Base-by-base conservation (phyloP, 2,113 vertebrate genomes). In the Oryzias woworae region DNA sequence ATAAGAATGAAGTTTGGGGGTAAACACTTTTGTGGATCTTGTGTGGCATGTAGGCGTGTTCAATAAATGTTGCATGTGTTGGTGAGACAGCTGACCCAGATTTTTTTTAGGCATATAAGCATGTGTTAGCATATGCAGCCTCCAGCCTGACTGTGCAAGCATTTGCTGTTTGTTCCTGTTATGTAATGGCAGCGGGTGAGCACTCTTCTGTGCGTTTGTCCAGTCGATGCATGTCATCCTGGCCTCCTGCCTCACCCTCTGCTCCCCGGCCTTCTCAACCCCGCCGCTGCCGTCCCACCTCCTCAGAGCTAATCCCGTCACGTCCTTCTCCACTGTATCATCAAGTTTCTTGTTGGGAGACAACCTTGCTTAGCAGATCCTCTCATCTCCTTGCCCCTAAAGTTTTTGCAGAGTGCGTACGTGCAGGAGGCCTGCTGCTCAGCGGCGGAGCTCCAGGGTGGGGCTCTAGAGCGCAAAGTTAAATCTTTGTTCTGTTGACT, bases 301-400 rank as follows among this genome's bases (percentile, higher is more conserved):
- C 46, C 47, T 62, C 49, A 60, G 47, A 66, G 59, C 71, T 77
- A 70, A 77, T 75, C 69, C 75, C 31, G 20, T 56, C 60, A 31
- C 53, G 61, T 51, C 62, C 7, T 49, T 62, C 62, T 61, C 51
- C 53, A 57, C 69, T 72, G 74, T 81, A 73, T 85, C 83, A 75
- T 83, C 78, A 54, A 62, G 68, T 83, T 82, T 78, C 83, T 86
- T 83, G 79, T 83, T 85, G 57, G 58, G 28, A 14, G 77, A 73
- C 55, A 75, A 69, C 78, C 75, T 85, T 60, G 62, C 71, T 42
- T 17, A 14, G 42, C 52, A 47, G 46, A n/a, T 14, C 47, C 58
- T 46, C 60, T 17, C 54, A 63, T 80, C 79, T 69, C 45, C 26
- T 62, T 41, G 51, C 77, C 73, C 67, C 67, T 71, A 54, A 56